These are phyloP conservation scores for Standfussiana lucernea DNA, from an alignment of 2,888 invertebrate species.

Conservation along the genomic window DNA sequence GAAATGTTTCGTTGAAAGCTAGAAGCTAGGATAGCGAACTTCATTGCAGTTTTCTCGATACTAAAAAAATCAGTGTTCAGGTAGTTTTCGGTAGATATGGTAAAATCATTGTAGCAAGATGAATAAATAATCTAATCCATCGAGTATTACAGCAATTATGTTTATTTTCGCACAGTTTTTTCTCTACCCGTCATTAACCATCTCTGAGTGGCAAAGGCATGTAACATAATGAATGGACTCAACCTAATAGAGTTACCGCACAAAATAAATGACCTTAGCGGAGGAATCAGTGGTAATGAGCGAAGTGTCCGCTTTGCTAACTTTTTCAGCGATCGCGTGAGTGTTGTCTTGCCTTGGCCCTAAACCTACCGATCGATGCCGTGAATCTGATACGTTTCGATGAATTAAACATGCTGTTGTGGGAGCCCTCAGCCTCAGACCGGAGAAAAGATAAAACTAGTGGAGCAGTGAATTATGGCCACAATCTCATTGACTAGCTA, in stretches of 20 bases:
- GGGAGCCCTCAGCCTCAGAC: conserved; percentile 33
- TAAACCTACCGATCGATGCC: conserved; percentile 66
- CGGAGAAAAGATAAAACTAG: conserved; percentile 46
- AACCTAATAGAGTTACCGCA: conserved; percentile 38
- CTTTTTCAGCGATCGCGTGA: conserved; percentile 73
- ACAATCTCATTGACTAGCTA: conserved; percentile 36
- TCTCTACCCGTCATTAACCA: neutral
- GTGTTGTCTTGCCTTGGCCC: conserved; percentile 73
- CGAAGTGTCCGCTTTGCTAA: conserved; percentile 42
- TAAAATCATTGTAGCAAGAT: neutral
- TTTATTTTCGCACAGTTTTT: neutral
- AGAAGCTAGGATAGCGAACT: conserved; percentile 2
- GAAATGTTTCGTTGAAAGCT: neutral
- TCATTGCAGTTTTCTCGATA: neutral
- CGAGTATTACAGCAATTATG: neutral
- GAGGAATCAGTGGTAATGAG: conserved; percentile 53
- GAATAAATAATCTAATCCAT: neutral
- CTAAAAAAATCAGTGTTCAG: neutral
- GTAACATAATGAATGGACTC: conserved; percentile 7
- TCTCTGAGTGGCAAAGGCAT: neutral
- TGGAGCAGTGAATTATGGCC: conserved; percentile 53
- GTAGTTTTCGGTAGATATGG: neutral
- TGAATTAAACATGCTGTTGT: conserved; percentile 62
- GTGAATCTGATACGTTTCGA: conserved; percentile 60
- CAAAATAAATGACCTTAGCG: conserved; percentile 59